Evolutionary conservation across 1,140 invertebrate species (phyloP).

Genomic region (Megalopta genalis): DNA sequence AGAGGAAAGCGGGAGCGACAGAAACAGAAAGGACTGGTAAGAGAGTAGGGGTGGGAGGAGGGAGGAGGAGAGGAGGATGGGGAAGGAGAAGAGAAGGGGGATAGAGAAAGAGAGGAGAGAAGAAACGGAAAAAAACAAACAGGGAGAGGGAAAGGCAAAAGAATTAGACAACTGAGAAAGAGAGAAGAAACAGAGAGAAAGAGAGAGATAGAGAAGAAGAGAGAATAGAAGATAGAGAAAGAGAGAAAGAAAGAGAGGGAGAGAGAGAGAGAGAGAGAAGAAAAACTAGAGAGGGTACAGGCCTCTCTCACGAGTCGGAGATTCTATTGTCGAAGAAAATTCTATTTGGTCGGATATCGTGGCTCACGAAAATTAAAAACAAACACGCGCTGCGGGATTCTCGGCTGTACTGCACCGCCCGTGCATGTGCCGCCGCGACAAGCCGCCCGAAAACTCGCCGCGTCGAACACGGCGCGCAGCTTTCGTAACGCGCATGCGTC

Average conservation of each 20-base stretch:
- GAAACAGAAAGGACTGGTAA: neutral
- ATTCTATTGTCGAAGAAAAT: conserved; percentile 42
- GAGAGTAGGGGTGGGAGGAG: neutral
- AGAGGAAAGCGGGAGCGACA: neutral
- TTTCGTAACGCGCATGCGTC: conserved; percentile 21
- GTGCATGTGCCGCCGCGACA: conserved; percentile 61
- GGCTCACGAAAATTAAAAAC: conserved; percentile 43
- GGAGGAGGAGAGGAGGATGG: neutral
- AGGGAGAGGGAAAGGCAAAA: conserved; percentile 10
- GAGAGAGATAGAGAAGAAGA: neutral
- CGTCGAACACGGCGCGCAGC: conserved; percentile 49
- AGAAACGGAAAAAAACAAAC: neutral
- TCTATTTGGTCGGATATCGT: conserved; percentile 28
- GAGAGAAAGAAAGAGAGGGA: neutral
- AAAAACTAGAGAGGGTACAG: conserved; percentile 21
- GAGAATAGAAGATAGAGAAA: conserved; percentile 8
- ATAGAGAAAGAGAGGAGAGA: neutral
- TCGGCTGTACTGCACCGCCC: conserved; percentile 75
- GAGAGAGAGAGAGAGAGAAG: neutral
- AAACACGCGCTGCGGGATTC: conserved; percentile 71
- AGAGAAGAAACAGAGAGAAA: conserved; percentile 7
- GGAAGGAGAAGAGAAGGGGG: neutral
- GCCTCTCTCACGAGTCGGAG: conserved; percentile 53
- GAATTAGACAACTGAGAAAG: conserved; percentile 11
- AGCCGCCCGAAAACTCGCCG: conserved; percentile 11